phyloP scores from a whole-genome alignment of 2,113 vertebrate species.

The Planiliza haematocheilus region DNA sequence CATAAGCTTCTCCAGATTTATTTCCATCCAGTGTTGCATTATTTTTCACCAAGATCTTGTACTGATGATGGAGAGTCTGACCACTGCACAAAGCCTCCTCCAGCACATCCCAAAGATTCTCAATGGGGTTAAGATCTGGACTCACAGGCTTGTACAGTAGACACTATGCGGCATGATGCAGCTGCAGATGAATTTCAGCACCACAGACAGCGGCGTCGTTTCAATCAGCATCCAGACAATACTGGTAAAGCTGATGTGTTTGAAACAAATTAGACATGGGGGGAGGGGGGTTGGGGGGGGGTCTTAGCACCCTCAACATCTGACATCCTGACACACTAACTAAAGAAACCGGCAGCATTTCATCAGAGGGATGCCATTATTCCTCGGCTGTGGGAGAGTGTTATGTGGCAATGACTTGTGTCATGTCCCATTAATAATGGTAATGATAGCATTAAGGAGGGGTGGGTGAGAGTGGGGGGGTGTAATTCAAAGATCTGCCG shows the following conservation, averaged over 20 bases:
- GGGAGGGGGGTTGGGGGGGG: conserved; percentile 8
- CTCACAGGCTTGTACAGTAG: no score
- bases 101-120: no score
- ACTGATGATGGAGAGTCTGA: no score
- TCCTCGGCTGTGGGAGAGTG: conserved; percentile 55
- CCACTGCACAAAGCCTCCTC: no score
- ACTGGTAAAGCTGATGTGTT: conserved; percentile 54
- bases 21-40: no score
- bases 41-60: no score
- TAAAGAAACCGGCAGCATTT: conserved; percentile 48
- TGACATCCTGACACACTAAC: conserved; percentile 64
- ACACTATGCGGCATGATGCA: no score
- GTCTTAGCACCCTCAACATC: conserved; percentile 52
- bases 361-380: conserved; percentile 69
- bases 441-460: conserved; percentile 77
- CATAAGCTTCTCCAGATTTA: no score
- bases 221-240: conserved; percentile 64
- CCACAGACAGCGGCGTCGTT: conserved; percentile 47
- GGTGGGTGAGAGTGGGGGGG: conserved; percentile 52
- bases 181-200: conserved; percentile 42
- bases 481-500: conserved; percentile 74
- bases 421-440: conserved; percentile 82
- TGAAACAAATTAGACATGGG: conserved; percentile 56
- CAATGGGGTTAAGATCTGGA: no score
- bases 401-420: conserved; percentile 75